phyloP scores from a whole-genome alignment of 2,797 vertebrate genomes.

The Triplophysa yarkandensis region DNA sequence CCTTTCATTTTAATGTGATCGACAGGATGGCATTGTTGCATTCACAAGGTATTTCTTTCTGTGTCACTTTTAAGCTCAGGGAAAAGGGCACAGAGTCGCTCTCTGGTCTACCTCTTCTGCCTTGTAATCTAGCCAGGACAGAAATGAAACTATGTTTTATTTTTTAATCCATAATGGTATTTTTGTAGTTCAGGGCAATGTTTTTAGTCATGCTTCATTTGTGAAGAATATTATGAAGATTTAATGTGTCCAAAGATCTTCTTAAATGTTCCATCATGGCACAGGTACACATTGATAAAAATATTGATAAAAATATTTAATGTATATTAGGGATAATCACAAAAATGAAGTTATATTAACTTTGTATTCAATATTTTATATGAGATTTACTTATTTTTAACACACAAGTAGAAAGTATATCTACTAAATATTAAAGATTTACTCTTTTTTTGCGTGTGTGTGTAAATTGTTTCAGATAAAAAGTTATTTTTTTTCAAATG shows the following conservation, averaged over 20 bases:
- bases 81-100: background rate
- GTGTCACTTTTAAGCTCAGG: background rate
- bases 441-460: too few relatives aligned
- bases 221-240: background rate
- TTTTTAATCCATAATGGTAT: too few relatives aligned
- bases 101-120: conserved; percentile 17
- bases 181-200: conserved; percentile 1
- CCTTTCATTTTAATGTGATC: conserved; percentile 1
- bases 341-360: too few relatives aligned
- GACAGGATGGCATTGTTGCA: background rate
- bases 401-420: too few relatives aligned
- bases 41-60: background rate
- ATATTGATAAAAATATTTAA: too few relatives aligned
- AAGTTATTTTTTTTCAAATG: too few relatives aligned
- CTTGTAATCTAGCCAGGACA: conserved; percentile 22
- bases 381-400: too few relatives aligned
- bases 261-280: background rate
- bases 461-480: too few relatives aligned
- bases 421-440: too few relatives aligned
- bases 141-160: conserved; percentile 5
- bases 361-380: too few relatives aligned
- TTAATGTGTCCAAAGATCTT: background rate
- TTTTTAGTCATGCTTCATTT: background rate
- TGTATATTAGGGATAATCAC: too few relatives aligned
- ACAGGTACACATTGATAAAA: too few relatives aligned